Evolutionary conservation across 2,113 vertebrate genomes (phyloP), one percentile per base, ranked within the genome.

Genomic region (Pagrus major): DNA sequence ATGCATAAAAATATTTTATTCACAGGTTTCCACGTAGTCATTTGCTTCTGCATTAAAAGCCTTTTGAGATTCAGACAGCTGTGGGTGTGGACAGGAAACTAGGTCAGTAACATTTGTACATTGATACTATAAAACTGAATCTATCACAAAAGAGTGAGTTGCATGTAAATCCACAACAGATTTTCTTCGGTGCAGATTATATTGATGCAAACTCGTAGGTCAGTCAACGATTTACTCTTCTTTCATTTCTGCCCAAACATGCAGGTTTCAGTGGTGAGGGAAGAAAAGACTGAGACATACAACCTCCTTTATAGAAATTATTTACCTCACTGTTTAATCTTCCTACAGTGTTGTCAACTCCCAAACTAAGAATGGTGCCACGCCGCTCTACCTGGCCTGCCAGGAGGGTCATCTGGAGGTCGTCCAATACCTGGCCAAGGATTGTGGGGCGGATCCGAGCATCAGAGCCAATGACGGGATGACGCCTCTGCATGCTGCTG

Each of bases 281-380:
- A 21, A 61, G 11, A 7, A 44, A 3, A 46, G 10, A n/a, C 61
- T 54, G 21, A 6, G 0, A 41, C 11, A 37, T 21, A 41, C 10
- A 27, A 21, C 18, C 51, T 54, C 6, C 5, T 12, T 42, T 12
- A 21, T 8, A 41, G 15, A 33, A 16, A 37, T 64, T 42, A 46
- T 59, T 76, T 23, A 65, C n/a, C 15, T 78, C 49, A 35, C 6
- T 31, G n/a, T 80, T 65, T 80, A 3, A 66, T 79, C 72, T 69
- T 68, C 54, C 58, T 65, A 1, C 95, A 99, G 98, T 35, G 94
- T 96, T 58, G 95, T 99, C 91, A 97, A 97, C 91, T 94, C 95
- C 86, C 97, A 98, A 95, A 99, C 97, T 85, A 97, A 98, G 94
- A 98, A 96, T 0, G 98, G 98, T 96, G 97, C 98, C 96, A 99